Evolutionary conservation across 1,140 invertebrate genomes (phyloP).

Genomic region (Zaprionus ornatus): DNA sequence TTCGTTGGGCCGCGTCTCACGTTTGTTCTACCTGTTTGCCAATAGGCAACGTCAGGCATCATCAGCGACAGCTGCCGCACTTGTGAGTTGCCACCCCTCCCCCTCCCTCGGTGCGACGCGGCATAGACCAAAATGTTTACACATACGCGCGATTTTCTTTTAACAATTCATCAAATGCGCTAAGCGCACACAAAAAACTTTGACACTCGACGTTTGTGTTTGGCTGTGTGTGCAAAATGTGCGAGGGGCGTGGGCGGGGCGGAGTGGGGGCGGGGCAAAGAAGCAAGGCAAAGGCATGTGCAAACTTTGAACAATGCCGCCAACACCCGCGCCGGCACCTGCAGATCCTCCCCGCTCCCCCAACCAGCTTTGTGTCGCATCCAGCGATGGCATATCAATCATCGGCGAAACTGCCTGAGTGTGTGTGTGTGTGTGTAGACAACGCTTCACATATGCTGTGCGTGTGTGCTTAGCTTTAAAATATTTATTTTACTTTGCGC

Average conservation of each 20-base stretch:
- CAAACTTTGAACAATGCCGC: slow-evolving; percentile 58
- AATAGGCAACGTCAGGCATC: slow-evolving; percentile 27
- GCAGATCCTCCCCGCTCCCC: neutral
- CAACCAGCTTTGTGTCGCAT: neutral
- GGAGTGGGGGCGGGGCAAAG: neutral
- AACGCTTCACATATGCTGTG: slow-evolving; percentile 31
- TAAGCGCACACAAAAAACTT: slow-evolving; percentile 76
- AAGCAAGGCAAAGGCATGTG: slow-evolving; percentile 11
- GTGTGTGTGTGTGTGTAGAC: slow-evolving; percentile 44
- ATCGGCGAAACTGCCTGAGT: slow-evolving; percentile 69
- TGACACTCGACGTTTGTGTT: slow-evolving; percentile 72
- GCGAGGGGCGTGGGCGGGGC: neutral
- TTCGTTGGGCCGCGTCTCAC: slow-evolving; percentile 27
- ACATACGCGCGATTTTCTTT: slow-evolving; percentile 81
- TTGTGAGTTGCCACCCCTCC: slow-evolving; percentile 1
- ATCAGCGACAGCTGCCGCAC: slow-evolving; percentile 34
- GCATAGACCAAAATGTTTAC: slow-evolving; percentile 76
- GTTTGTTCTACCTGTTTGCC: slow-evolving; percentile 44
- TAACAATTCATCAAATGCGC: slow-evolving; percentile 80
- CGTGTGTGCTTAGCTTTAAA: slow-evolving; percentile 62
- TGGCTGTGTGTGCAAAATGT: slow-evolving; percentile 1
- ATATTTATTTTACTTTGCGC: slow-evolving; percentile 70
- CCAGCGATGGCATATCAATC: slow-evolving; percentile 69
- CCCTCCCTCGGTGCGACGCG: neutral
- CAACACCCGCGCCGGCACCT: neutral